phyloP scores from a whole-genome alignment of 2,888 invertebrate species.

The Syritta pipiens region DNA sequence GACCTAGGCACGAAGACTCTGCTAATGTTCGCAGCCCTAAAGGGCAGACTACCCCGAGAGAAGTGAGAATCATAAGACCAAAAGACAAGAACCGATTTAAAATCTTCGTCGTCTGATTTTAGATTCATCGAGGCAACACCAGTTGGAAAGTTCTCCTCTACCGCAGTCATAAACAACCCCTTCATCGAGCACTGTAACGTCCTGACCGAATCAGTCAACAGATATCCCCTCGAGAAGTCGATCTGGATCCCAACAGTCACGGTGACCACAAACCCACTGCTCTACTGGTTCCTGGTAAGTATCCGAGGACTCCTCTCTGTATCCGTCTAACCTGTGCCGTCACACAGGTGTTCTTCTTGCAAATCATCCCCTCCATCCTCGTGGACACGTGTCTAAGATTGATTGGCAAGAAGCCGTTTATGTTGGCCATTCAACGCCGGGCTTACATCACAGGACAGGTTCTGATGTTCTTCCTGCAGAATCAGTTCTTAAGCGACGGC shows the following conservation, averaged over 20 bases:
- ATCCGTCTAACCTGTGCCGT: not conserved
- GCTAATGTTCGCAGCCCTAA: slow-evolving; percentile 70
- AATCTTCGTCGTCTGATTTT: too few relatives aligned
- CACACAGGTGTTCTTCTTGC: not conserved
- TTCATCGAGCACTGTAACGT: not conserved
- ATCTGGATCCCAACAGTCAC: slow-evolving; percentile 42
- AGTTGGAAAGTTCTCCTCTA: slow-evolving; percentile 20
- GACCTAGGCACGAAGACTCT: slow-evolving; percentile 72
- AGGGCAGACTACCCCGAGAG: slow-evolving; percentile 57
- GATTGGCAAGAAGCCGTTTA: slow-evolving; percentile 69
- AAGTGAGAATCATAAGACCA: slow-evolving; percentile 58
- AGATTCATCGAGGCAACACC: slow-evolving; percentile 36
- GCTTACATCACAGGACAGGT: slow-evolving; percentile 71
- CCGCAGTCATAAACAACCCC: not conserved
- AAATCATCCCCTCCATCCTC: slow-evolving; percentile 70
- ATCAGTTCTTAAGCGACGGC: slow-evolving; percentile 72
- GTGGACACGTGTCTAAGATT: slow-evolving; percentile 70
- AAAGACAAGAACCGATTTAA: too few relatives aligned
- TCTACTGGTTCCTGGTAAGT: slow-evolving; percentile 12
- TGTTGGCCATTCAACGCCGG: slow-evolving; percentile 72
- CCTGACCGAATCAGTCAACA: not conserved
- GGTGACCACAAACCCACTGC: slow-evolving; percentile 3
- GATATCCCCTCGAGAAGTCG: slow-evolving; percentile 21
- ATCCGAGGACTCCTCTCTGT: not conserved
- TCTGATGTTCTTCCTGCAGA: slow-evolving; percentile 74